phyloP scores from a whole-genome alignment of 2,797 vertebrate species.

The Sparidentex hasta region DNA sequence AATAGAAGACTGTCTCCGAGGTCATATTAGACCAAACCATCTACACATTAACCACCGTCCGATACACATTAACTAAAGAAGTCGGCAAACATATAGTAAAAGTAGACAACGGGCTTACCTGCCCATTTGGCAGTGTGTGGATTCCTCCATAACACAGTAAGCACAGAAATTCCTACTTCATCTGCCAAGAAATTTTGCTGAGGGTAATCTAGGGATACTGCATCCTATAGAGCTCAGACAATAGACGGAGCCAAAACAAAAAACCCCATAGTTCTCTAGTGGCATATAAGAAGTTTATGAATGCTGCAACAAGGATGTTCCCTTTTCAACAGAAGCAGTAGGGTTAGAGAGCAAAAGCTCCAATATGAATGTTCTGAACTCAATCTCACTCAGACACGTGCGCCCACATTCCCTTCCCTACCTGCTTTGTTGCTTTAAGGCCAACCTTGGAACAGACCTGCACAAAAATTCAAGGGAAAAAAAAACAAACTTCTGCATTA shows the following conservation, averaged over 20 bases:
- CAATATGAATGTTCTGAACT: constrained; percentile 80
- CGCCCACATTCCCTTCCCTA: constrained; percentile 66
- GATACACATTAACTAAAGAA: constrained; percentile 39
- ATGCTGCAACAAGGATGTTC: constrained; percentile 78
- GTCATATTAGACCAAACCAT: constrained; percentile 5
- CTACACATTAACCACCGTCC: constrained; percentile 44
- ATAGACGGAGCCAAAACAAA: constrained; percentile 72
- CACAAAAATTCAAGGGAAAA: constrained; percentile 62
- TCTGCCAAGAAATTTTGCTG: constrained; percentile 58
- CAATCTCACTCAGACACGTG: constrained; percentile 70
- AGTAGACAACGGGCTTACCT: constrained; percentile 18
- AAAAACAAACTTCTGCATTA: constrained; percentile 65
- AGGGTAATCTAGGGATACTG: constrained; percentile 74
- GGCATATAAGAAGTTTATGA: constrained; percentile 78
- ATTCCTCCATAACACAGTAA: constrained; percentile 40
- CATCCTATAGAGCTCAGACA: constrained; percentile 72
- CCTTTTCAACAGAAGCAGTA: constrained; percentile 71
- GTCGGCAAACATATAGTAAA: constrained; percentile 32
- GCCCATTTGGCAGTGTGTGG: constrained; percentile 24
- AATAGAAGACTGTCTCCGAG: background rate
- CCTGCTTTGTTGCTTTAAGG: constrained; percentile 74
- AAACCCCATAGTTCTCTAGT: constrained; percentile 65
- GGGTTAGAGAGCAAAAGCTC: constrained; percentile 78
- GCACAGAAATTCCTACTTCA: constrained; percentile 58
- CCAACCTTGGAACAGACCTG: constrained; percentile 75